Conservation (phyloP, 2,797 vertebrate genomes). For the Allobates femoralis region DNA sequence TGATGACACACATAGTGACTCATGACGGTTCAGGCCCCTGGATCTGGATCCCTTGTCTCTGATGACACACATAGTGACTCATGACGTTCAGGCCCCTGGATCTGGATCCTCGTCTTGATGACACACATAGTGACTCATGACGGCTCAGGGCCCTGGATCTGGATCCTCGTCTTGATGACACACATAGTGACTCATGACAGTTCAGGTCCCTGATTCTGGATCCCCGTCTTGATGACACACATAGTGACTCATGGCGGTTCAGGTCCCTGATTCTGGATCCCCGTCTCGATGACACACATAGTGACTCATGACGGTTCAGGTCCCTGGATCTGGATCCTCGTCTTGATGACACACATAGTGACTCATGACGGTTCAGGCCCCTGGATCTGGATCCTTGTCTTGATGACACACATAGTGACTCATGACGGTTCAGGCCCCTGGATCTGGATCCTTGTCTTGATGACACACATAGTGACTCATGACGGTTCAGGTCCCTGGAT, state of each 20-base stretch:
- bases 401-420: background rate
- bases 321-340: background rate
- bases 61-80: background rate
- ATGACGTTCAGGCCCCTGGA: background rate
- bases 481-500: background rate
- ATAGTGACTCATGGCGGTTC: background rate
- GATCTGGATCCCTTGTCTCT: background rate
- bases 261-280: background rate
- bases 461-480: background rate
- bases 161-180: background rate
- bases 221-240: background rate
- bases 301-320: background rate
- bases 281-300: background rate
- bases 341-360: background rate
- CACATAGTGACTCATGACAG: background rate
- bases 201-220: background rate
- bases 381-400: background rate
- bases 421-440: background rate
- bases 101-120: background rate
- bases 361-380: slow-evolving; percentile 5
- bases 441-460: background rate
- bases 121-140: background rate
- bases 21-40: background rate
- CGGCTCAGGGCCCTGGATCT: background rate
- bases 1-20: background rate